phyloP scores from a whole-genome alignment of 2,797 vertebrate species.

The Danionella dracula region DNA sequence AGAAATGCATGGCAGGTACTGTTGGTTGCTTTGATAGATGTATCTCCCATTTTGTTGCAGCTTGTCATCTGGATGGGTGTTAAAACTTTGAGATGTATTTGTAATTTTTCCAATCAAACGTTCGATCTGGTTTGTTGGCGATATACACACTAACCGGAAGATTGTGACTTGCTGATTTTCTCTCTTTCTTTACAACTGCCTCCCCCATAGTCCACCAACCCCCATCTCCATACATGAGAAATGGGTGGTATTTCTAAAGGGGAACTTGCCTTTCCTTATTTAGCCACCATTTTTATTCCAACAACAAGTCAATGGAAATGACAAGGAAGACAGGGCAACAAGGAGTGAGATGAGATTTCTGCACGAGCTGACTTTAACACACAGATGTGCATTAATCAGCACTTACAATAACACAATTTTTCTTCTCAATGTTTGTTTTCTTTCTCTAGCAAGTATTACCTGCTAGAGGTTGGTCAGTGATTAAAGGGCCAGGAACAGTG shows the following conservation, averaged over 20 bases:
- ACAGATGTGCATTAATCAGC: too few relatives aligned
- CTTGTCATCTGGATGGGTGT: background rate
- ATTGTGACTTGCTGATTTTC: conserved; percentile 65
- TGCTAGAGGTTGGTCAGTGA: too few relatives aligned
- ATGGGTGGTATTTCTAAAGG: conserved; percentile 69
- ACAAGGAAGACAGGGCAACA: conserved; percentile 30
- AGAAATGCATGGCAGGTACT: background rate
- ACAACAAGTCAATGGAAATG: conserved; percentile 54
- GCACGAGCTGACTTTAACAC: too few relatives aligned
- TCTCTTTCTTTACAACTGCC: conserved; percentile 47
- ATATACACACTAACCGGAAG: conserved; percentile 53
- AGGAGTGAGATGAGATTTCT: conserved; percentile 17
- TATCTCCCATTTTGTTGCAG: background rate
- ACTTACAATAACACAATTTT: too few relatives aligned
- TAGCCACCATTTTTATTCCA: conserved; percentile 72
- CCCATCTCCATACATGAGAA: conserved; percentile 64
- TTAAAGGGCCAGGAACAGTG: too few relatives aligned
- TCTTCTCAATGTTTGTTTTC: too few relatives aligned
- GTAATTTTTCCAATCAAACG: background rate
- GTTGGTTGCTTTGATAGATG: background rate
- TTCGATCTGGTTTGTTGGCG: conserved; percentile 29
- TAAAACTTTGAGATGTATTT: background rate
- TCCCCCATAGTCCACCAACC: conserved; percentile 69
- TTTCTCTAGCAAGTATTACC: too few relatives aligned
- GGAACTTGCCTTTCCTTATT: conserved; percentile 74